Base-by-base conservation (phyloP, 2,797 vertebrate genomes). In the Trematomus bernacchii region DNA sequence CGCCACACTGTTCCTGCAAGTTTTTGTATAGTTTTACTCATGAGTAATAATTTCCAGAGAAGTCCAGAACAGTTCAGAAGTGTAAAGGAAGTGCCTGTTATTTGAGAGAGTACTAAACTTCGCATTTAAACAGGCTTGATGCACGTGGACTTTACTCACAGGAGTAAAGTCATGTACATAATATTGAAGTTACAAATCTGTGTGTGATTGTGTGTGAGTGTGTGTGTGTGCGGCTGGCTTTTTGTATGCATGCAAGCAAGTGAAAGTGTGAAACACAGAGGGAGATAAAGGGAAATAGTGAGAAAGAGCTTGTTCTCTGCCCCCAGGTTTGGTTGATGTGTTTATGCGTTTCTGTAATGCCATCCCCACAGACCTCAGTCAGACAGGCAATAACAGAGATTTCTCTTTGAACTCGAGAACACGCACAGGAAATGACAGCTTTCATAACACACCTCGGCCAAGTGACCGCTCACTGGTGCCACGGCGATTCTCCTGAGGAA, bases 281-380 rank as follows among this genome's bases (percentile, higher is more conserved):
- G 72, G 78, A 67, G 85, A 76, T 80, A 76, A 68, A 75, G 66
- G 86, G 83, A 91, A 91, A 87, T 87, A 89, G 79, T 87, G 90
- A 89, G 87, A 87, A 82, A 44, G 85, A 80, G 75, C 76, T 77
- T 74, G 80, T 91, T 86, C 83, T 75, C 72, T 60, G 79, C 82
- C 66, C 51, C 40, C 30, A 13, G 70, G 58, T 78, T 85, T 18
- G 50, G 71, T 89, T 83, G 80, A 83, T 85, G 88, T 79, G 87
- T 91, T 93, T 87, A 88, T 86, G 87, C 33, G 73, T 91, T 88
- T 90, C 80, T 87, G 82, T 90, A 85, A 91, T 93, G 88, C 87
- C 86, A 86, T 89, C 87, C 86, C 87, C 71, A 71, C 84, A 87
- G 87, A 84, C 84, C 79, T 79, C 37, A 61, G 82, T 85, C 87